Conservation (phyloP, 92 coral and sea anemone species). For the Zoanthus solanderi region DNA sequence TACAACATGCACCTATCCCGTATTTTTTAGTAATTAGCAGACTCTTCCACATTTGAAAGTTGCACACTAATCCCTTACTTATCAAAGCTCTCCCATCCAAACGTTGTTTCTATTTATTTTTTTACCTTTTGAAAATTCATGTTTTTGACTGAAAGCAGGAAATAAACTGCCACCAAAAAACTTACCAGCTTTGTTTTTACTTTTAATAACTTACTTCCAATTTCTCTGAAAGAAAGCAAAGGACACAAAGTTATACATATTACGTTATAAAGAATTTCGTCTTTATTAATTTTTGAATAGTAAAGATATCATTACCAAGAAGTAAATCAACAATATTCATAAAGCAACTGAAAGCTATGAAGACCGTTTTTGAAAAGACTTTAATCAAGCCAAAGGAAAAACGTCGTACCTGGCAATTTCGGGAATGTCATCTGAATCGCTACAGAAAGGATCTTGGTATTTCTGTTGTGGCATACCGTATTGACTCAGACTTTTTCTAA, state of each 20-base stretch:
- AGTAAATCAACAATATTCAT: no score
- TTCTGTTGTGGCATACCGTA: slow-evolving; percentile 85
- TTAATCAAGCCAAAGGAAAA: not conserved
- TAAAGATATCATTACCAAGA: not conserved
- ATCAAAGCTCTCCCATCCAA: no score
- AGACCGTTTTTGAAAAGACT: not conserved
- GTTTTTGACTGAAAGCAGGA: not conserved
- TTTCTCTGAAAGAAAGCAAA: slow-evolving; percentile 56
- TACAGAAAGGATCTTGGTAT: slow-evolving; percentile 89
- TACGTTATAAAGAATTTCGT: not conserved
- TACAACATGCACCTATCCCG: no score
- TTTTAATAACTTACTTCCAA: slow-evolving; percentile 76
- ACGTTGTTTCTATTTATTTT: no score
- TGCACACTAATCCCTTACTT: no score
- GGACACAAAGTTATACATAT: not conserved
- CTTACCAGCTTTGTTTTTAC: slow-evolving; percentile 77
- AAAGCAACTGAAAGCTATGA: not conserved
- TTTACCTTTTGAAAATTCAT: no score
- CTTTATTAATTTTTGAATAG: not conserved
- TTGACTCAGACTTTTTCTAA: slow-evolving; percentile 64
- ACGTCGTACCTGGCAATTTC: slow-evolving; percentile 70
- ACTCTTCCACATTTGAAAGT: no score
- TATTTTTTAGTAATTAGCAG: no score
- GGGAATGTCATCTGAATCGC: slow-evolving; percentile 94
- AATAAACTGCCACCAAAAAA: not conserved